Percentiles rank a stretch among this genome's conserved stretches.
phyloP scores from a whole-genome alignment of 2,888 invertebrate genomes.

The Teleogryllus oceanicus region DNA sequence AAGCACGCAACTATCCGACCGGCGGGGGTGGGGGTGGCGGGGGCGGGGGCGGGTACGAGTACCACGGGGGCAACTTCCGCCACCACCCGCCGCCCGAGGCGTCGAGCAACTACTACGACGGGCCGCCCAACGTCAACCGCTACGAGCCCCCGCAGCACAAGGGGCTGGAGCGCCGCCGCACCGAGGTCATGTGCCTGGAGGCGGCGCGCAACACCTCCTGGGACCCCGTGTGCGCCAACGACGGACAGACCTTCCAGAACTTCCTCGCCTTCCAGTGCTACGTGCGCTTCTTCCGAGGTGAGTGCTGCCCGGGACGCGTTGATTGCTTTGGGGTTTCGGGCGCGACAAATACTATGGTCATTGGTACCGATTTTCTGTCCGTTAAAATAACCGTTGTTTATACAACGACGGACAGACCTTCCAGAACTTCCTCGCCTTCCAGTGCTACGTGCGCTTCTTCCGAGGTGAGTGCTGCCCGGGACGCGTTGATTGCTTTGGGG shows the following conservation, averaged over 20 bases:
- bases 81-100: too few relatives aligned
- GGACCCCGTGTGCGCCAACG: constrained; percentile 32
- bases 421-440: constrained; percentile 30
- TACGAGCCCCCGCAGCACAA: too few relatives aligned
- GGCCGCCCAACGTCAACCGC: too few relatives aligned
- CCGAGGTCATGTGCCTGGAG: constrained; percentile 24
- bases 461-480: constrained; percentile 12
- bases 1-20: too few relatives aligned
- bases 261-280: constrained; percentile 29
- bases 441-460: constrained; percentile 29
- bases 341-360: background rate
- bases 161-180: background rate
- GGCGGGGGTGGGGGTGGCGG: too few relatives aligned
- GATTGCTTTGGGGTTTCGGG: too few relatives aligned
- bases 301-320: background rate
- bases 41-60: too few relatives aligned
- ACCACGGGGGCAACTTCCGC: too few relatives aligned
- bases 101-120: too few relatives aligned
- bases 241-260: constrained; percentile 33
- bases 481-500: background rate
- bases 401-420: constrained; percentile 32
- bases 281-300: constrained; percentile 27
- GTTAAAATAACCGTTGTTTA: too few relatives aligned
- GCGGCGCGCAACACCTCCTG: constrained; percentile 28
- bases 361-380: too few relatives aligned